Base-by-base conservation (phyloP, 1,140 invertebrate genomes). In the Lysiphlebus fabarum region DNA sequence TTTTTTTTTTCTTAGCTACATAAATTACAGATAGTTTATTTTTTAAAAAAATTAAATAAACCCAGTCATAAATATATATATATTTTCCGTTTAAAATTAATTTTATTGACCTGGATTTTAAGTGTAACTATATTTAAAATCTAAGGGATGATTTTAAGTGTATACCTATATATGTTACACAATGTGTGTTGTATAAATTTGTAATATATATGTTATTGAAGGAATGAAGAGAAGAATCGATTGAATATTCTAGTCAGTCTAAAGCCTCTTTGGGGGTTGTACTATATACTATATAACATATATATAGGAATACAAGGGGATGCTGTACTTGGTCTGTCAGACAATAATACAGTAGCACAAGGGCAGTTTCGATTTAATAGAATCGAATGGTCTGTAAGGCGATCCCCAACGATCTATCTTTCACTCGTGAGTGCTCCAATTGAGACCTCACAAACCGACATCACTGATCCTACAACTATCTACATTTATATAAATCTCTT, bases 401-500 rank as follows among this genome's bases (percentile, higher is more conserved):
- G 71, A 73, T 73, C 70, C 69, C 63, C 50, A 49, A 51, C 71
- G 69, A 73, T 73, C 71, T 65, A 68, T 73, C 71, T 73, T 73
- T 65, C 56, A 61, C 61, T 61, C 60, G 42, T 66, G 61, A 68
- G 60, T 68, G 66, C 61, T 62, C 69, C 69, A 69, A 71, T 71
- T 68, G 63, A 69, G 62, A 64, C 59, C 62, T 48, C 37, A 49
- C 51, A 45, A 44, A 38, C 53, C 38, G 49, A 34, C 40, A 14
- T 64, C 61, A 62, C 47, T 56, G 49, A 58, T 57, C 56, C 50
- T 48, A 43, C 49, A 64, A 64, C 61, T 58, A 56, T 53, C 51
- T 49, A 64, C 58, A 60, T 67, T 56, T 61, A 64, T 63, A 63
- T n/a, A 57, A 65, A 41, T 55, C 12, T 34, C 56, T 12, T 14